Percentiles rank a stretch among this genome's conserved stretches.
Evolutionary conservation across 2,113 vertebrate genomes (phyloP).

Genomic region (Apus apus): DNA sequence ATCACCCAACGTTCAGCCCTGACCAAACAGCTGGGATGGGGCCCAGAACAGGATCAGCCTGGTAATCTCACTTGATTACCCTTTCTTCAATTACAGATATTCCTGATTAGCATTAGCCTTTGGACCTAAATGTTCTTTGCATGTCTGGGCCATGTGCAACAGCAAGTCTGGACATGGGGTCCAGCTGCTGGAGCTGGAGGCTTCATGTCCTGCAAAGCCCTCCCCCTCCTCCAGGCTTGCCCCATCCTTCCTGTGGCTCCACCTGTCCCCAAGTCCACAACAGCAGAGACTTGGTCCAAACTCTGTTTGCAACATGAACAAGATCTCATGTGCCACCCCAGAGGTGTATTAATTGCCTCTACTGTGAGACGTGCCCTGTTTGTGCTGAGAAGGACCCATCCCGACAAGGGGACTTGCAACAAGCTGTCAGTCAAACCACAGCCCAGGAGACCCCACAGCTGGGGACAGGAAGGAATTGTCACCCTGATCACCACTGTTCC

Average conservation of each 20-base stretch:
- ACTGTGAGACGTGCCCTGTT: background rate
- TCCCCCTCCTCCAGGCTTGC: background rate
- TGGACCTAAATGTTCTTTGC: background rate
- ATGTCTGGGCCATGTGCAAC: background rate
- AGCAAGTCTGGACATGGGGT: rapidly evolving
- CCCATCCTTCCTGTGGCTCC: rapidly evolving
- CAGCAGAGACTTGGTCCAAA: background rate
- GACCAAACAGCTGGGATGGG: background rate
- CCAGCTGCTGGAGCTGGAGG: background rate
- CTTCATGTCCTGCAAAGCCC: background rate
- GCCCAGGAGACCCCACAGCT: background rate
- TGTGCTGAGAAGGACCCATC: background rate
- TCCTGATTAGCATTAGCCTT: background rate
- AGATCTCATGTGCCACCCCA: background rate
- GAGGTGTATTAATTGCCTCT: background rate
- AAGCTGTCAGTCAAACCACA: background rate
- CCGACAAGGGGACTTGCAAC: background rate
- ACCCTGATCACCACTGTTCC: background rate
- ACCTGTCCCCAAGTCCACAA: background rate
- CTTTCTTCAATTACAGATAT: background rate
- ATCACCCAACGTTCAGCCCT: rapidly evolving
- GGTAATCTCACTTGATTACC: background rate
- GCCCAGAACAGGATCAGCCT: background rate
- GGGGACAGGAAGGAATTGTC: background rate
- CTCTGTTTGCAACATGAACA: rapidly evolving